phyloP scores from a whole-genome alignment of 2,888 invertebrate species.

The Diloba caeruleocephala region DNA sequence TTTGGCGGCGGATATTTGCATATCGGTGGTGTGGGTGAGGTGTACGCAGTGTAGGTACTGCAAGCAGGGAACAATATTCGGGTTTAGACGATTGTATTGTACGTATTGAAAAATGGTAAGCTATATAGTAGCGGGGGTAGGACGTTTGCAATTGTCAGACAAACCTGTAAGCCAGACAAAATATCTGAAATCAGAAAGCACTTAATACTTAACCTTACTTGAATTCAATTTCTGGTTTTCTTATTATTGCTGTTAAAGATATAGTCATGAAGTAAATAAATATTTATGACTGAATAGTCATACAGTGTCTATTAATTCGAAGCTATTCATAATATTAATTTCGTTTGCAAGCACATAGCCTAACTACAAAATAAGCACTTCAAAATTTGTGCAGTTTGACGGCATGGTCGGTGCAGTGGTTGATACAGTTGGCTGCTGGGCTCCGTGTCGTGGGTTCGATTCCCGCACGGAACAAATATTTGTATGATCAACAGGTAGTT shows the following conservation, averaged over 20 bases:
- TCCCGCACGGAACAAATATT: too few relatives aligned
- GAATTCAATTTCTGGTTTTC: neutral
- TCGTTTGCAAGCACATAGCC: conserved; percentile 33
- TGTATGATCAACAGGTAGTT: too few relatives aligned
- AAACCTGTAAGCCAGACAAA: conserved; percentile 46
- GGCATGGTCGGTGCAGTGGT: too few relatives aligned
- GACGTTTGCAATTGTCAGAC: conserved; percentile 71
- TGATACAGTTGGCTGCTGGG: too few relatives aligned
- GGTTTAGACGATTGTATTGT: conserved; percentile 78
- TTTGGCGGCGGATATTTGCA: conserved; percentile 81
- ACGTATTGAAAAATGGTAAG: too few relatives aligned
- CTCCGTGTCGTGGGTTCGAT: too few relatives aligned
- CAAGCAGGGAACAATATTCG: conserved; percentile 77
- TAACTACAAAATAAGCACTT: conserved; percentile 44
- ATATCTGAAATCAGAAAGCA: conserved; percentile 1
- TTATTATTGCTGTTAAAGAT: neutral
- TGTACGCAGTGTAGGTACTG: conserved; percentile 65
- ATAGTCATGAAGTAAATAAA: neutral
- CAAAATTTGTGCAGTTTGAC: conserved; percentile 58
- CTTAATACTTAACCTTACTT: too few relatives aligned
- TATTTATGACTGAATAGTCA: too few relatives aligned
- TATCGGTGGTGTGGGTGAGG: conserved; percentile 75
- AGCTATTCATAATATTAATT: conserved; percentile 14
- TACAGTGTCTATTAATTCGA: too few relatives aligned
- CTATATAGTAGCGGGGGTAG: too few relatives aligned